Base-by-base conservation (phyloP, 2,888 invertebrate species). In the Ypsolopha scabrella region DNA sequence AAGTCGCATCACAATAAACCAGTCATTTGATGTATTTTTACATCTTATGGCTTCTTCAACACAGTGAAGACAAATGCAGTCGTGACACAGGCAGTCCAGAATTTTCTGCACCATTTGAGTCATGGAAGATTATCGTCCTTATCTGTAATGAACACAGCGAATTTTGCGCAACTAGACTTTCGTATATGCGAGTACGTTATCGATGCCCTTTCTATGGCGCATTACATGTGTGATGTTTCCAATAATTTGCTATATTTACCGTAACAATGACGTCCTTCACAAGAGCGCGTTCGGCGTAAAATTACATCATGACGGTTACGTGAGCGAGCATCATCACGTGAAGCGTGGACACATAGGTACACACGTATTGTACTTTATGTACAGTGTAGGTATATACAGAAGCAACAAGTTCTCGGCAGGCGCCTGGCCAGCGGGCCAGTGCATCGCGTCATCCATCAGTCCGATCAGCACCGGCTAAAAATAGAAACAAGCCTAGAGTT, bases 361-460 rank as follows among this genome's bases (percentile, higher is more conserved):
- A 24, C 24, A 24, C 24, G 24, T 24, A 24, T 24, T 24, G 24
- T 24, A 24, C 24, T 24, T 24, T 4, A 24, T 24, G 24, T 24
- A 24, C 4, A 60, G 65, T 65, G 63, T 62, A 66, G 47, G 9
- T 36, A n/a, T 46, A 46, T n/a, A 46, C 11, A 24, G 35, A 9
- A 7, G 10, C 33, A 51, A 53, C 49, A 41, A 49, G 49, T 24
- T 53, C 57, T 54, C 54, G 54, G 47, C 50, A 41, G 60, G 58
- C 61, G 63, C 54, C 57, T 55, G 50, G 59, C 59, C 60, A 61
- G 57, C 43, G 53, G 53, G 64, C 60, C 70, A 67, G 63, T 75
- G 78, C 70, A 45, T 35, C 78, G 70, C 83, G 81, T 82, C 83
- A 83, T 76, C 68, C 71, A 80, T 79, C 80, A 75, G 76, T 80